Evolutionary conservation across 2,113 vertebrate species (phyloP).

Genomic region (Blennius ocellaris): DNA sequence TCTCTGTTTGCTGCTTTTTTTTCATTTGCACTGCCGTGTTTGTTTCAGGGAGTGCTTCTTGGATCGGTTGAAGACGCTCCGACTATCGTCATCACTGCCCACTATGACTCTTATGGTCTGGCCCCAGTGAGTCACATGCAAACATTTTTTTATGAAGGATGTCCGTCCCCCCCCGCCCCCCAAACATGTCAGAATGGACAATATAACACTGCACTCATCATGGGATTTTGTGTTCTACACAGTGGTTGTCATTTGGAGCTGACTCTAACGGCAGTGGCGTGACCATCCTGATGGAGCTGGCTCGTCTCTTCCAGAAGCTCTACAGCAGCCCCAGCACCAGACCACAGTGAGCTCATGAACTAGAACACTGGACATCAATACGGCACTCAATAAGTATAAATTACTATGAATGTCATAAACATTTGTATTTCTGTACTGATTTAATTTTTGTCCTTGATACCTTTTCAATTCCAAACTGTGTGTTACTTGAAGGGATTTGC

Average conservation of each 20-base stretch:
- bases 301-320: slow-evolving; percentile 82
- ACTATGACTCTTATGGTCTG: slow-evolving; percentile 85
- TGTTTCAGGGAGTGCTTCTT: slow-evolving; percentile 79
- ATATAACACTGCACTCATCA: neutral
- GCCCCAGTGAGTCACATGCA: slow-evolving; percentile 75
- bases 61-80: slow-evolving; percentile 78
- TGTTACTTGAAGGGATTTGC: too few relatives aligned
- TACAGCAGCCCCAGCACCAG: slow-evolving; percentile 76
- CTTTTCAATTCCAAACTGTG: too few relatives aligned
- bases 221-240: slow-evolving; percentile 23
- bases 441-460: too few relatives aligned
- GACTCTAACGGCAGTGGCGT: slow-evolving; percentile 86
- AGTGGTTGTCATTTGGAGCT: slow-evolving; percentile 85
- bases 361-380: too few relatives aligned
- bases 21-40: slow-evolving; percentile 10
- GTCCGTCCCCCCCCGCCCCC: too few relatives aligned
- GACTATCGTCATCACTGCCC: slow-evolving; percentile 83
- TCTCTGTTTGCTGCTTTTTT: neutral
- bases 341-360: slow-evolving; percentile 71
- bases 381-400: too few relatives aligned
- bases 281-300: slow-evolving; percentile 80
- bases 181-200: neutral
- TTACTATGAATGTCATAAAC: too few relatives aligned
- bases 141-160: too few relatives aligned
- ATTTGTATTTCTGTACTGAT: too few relatives aligned